Evolutionary conservation across 35 echinoderm and acorn worm species (phyloP).

Genomic region (Holothuria glaberrima): DNA sequence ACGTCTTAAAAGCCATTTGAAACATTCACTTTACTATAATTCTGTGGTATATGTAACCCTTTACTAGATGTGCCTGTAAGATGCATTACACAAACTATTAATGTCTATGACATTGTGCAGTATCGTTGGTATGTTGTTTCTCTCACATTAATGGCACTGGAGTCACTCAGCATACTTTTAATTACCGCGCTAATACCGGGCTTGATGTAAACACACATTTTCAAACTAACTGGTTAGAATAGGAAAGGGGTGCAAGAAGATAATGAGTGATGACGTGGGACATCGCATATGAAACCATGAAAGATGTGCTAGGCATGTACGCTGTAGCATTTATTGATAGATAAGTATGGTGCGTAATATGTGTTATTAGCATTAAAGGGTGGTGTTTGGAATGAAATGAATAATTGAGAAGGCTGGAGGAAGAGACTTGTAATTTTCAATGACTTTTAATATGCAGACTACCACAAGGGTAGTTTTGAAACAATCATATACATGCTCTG

Average conservation of each 20-base stretch:
- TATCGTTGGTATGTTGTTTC: constrained; percentile 6
- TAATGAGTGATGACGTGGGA: constrained; percentile 20
- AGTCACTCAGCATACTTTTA: constrained; percentile 51
- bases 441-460: too few relatives aligned
- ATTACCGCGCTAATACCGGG: constrained; percentile 38
- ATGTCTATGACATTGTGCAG: constrained; percentile 38
- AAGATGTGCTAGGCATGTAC: constrained; percentile 26
- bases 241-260: neutral
- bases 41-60: too few relatives aligned
- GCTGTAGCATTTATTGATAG: constrained; percentile 15
- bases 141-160: constrained; percentile 32
- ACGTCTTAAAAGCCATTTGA: too few relatives aligned
- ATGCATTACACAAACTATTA: constrained; percentile 23
- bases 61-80: constrained; percentile 3
- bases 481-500: too few relatives aligned
- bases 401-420: too few relatives aligned
- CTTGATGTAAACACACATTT: constrained; percentile 37
- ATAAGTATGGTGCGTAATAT: too few relatives aligned
- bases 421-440: too few relatives aligned
- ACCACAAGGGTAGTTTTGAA: too few relatives aligned
- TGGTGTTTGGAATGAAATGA: too few relatives aligned
- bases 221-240: neutral
- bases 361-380: too few relatives aligned
- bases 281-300: neutral
- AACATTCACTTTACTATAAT: too few relatives aligned